Evolutionary conservation across 1,140 invertebrate species (phyloP).

Genomic region (Solen grandis): DNA sequence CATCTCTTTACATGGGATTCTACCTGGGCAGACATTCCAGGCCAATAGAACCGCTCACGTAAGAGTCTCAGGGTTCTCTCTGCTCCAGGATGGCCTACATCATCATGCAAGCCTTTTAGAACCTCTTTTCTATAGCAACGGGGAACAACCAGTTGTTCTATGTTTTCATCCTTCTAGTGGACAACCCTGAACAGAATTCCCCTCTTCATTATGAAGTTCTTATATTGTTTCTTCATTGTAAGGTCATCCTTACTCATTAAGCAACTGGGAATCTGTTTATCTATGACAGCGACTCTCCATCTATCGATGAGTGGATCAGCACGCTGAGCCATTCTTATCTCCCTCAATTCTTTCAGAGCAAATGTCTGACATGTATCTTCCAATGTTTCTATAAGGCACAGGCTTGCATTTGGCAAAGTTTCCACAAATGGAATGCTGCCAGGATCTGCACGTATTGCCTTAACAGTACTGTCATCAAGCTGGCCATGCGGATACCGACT

Average conservation of each 20-base stretch:
- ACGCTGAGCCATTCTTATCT: too few relatives aligned
- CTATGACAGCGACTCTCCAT: conserved; percentile 13
- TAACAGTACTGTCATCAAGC: too few relatives aligned
- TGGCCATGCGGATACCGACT: too few relatives aligned
- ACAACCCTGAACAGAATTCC: conserved; percentile 3
- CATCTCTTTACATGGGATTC: conserved; percentile 12
- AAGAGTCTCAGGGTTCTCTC: background rate
- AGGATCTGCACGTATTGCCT: too few relatives aligned
- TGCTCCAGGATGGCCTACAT: conserved; percentile 39
- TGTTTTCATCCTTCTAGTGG: background rate
- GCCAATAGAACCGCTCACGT: conserved; percentile 16
- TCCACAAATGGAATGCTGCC: too few relatives aligned
- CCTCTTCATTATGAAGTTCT: background rate
- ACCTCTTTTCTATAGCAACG: background rate
- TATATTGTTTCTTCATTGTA: background rate
- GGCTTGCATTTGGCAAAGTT: too few relatives aligned
- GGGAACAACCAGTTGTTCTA: conserved; percentile 23
- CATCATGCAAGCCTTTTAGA: conserved; percentile 8
- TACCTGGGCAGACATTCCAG: conserved; percentile 13
- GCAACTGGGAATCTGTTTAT: background rate
- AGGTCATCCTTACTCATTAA: background rate
- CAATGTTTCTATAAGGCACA: too few relatives aligned
- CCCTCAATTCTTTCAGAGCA: too few relatives aligned
- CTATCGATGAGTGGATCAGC: background rate
- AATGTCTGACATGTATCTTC: too few relatives aligned